Percentiles rank a stretch among this genome's conserved stretches.
Conservation (phyloP, 2,113 vertebrate species). For the Brachyhypopomus occidentalis region DNA sequence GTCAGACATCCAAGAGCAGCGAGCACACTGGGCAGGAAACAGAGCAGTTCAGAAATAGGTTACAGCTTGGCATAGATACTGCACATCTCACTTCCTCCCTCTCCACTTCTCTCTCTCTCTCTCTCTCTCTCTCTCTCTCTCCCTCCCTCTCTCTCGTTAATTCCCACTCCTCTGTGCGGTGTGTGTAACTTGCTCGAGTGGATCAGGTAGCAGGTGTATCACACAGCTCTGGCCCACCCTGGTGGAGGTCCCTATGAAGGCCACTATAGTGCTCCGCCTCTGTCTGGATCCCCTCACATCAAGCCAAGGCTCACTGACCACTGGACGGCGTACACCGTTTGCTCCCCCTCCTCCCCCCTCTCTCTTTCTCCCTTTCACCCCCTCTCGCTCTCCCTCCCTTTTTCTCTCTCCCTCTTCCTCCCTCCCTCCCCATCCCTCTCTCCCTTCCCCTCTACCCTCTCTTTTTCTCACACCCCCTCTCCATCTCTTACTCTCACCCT, state of each 20-base stretch:
- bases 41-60: constrained; percentile 66
- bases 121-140: constrained; percentile 10
- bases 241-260: constrained; percentile 45
- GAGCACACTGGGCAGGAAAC: constrained; percentile 57
- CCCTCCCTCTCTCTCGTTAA: constrained; percentile 50
- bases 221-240: constrained; percentile 62
- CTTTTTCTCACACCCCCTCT: too few species aligned
- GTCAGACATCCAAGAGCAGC: constrained; percentile 73
- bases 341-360: neutral
- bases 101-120: neutral
- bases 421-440: neutral
- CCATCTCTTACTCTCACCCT: too few species aligned
- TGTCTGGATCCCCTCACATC: constrained; percentile 26
- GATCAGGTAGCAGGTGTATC: constrained; percentile 65
- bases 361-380: neutral
- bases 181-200: constrained; percentile 69
- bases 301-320: constrained; percentile 64
- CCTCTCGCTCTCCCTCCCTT: neutral
- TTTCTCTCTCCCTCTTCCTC: neutral
- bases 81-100: constrained; percentile 32
- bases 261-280: constrained; percentile 39
- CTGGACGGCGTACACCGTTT: constrained; percentile 26
- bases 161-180: too few species aligned
- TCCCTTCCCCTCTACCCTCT: too few species aligned
- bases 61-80: constrained; percentile 62